A percentile compares a stretch with the other conserved stretches of the same genome.
Evolutionary conservation across 2,888 invertebrate genomes (phyloP).

Genomic region (Phortica magna): DNA sequence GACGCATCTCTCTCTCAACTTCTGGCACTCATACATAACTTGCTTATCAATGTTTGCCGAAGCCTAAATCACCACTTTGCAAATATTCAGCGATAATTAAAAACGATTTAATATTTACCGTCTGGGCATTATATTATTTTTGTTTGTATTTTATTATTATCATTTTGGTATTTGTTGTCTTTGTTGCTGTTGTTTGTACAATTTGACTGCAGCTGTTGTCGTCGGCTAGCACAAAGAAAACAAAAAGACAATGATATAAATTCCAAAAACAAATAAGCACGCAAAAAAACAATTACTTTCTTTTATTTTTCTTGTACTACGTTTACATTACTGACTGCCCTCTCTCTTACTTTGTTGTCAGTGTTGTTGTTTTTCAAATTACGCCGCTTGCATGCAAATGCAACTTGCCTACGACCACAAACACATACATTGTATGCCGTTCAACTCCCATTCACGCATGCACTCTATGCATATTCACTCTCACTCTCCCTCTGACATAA

Average conservation of each 20-base stretch:
- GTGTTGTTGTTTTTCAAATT: background rate
- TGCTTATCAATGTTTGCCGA: background rate
- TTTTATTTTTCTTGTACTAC: background rate
- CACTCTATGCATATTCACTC: background rate
- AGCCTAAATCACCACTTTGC: background rate
- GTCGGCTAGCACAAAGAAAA: background rate
- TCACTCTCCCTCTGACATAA: background rate
- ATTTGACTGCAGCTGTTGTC: background rate
- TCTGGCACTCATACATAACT: background rate
- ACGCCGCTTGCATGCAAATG: constrained; percentile 17
- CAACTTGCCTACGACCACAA: background rate
- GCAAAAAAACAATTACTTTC: constrained; percentile 9
- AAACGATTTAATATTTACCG: background rate
- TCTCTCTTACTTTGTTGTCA: background rate
- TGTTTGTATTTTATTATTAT: background rate
- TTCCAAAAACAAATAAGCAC: background rate
- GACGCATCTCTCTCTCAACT: background rate
- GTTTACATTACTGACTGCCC: background rate
- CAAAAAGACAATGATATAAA: background rate
- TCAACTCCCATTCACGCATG: background rate
- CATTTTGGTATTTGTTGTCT: background rate
- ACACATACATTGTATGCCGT: background rate
- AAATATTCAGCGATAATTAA: background rate
- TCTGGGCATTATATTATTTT: background rate
- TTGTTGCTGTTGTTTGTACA: background rate